A percentile compares a stretch with the other conserved stretches of the same genome.
phyloP scores from a whole-genome alignment of 2,797 vertebrate genomes.

The Darevskia nairensis region DNA sequence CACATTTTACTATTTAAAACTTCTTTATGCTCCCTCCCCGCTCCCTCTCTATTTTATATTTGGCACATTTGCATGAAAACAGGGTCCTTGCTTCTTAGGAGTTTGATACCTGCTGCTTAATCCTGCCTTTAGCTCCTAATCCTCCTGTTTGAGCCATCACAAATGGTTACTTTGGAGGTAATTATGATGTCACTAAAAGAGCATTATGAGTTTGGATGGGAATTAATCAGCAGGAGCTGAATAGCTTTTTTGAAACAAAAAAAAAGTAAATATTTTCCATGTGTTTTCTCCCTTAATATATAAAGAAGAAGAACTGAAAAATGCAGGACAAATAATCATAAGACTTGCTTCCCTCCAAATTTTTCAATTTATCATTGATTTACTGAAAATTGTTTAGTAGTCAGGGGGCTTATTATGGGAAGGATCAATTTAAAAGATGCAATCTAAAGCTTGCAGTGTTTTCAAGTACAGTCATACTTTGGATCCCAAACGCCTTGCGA shows the following conservation, averaged over 20 bases:
- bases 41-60: slow-evolving; percentile 16
- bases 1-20: slow-evolving; percentile 11
- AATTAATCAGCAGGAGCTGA: slow-evolving; percentile 18
- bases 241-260: background rate
- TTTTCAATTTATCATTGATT: background rate
- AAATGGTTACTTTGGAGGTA: slow-evolving; percentile 23
- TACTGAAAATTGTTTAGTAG: background rate
- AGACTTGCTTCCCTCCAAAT: background rate
- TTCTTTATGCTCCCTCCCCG: background rate
- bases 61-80: slow-evolving; percentile 36
- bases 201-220: slow-evolving; percentile 4
- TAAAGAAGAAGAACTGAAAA: background rate
- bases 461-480: too few relatives aligned
- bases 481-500: too few relatives aligned
- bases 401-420: too few relatives aligned
- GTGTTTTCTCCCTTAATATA: background rate
- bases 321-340: background rate
- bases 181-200: slow-evolving; percentile 40
- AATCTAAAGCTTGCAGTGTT: background rate
- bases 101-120: slow-evolving; percentile 31
- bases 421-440: background rate
- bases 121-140: slow-evolving; percentile 22
- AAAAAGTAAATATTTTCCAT: background rate
- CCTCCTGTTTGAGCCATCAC: slow-evolving; percentile 30
- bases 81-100: background rate